A percentile compares a stretch with the other conserved stretches of the same genome.
phyloP scores from a whole-genome alignment of 92 coral and sea anemone species.

The Nematostella vectensis region DNA sequence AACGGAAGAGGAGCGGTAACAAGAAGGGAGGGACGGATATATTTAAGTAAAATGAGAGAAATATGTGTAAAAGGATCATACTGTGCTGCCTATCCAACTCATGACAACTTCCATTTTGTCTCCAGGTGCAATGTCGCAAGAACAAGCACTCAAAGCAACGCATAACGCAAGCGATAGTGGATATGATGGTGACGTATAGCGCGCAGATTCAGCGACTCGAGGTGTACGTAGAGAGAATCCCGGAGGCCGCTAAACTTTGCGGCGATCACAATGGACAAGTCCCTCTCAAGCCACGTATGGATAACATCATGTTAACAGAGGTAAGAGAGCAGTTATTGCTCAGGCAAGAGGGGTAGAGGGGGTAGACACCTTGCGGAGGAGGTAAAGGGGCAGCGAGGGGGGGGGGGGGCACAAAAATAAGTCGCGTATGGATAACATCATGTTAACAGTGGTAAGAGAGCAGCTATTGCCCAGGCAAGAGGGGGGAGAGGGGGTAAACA shows the following conservation, averaged over 20 bases:
- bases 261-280: conserved; percentile 87
- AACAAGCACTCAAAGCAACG: conserved; percentile 90
- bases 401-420: conserved; percentile 10
- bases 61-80: too few relatives aligned
- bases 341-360: not conserved
- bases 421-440: conserved; percentile 67
- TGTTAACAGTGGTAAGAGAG: conserved; percentile 70
- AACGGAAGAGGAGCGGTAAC: too few relatives aligned
- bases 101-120: not conserved
- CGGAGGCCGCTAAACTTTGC: conserved; percentile 91
- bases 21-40: too few relatives aligned
- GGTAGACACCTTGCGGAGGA: conserved; percentile 10
- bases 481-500: conserved; percentile 1
- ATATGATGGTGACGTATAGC: conserved; percentile 70
- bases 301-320: conserved; percentile 69
- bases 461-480: not conserved
- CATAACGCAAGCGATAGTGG: conserved; percentile 64
- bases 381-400: not conserved
- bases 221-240: conserved; percentile 81
- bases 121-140: conserved; percentile 76
- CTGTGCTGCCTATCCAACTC: too few relatives aligned
- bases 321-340: conserved; percentile 25
- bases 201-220: conserved; percentile 79
- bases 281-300: conserved; percentile 83
- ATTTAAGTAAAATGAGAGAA: too few relatives aligned